phyloP scores from a whole-genome alignment of 2,113 vertebrate genomes.

The Antechinus flavipes region DNA sequence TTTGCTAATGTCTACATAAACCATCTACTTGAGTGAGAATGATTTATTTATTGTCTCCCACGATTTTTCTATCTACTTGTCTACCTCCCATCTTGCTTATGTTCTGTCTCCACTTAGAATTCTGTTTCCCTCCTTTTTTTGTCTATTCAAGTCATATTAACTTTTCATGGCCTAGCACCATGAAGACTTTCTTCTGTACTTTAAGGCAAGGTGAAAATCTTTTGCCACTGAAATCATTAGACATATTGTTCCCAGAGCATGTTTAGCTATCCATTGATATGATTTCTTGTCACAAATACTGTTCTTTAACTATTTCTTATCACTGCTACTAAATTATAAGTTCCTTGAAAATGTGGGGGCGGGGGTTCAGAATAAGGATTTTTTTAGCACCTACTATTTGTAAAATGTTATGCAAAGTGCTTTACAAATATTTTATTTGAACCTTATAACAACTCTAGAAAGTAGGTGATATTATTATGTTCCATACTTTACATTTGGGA shows the following conservation, averaged over 20 bases:
- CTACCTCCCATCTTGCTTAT: rapidly evolving
- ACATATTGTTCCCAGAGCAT: neutral
- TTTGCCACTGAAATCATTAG: neutral
- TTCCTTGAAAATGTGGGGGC: neutral
- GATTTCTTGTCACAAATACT: neutral
- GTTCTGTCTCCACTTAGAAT: neutral
- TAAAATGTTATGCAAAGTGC: neutral
- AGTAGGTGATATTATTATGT: no score
- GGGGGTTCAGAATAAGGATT: neutral
- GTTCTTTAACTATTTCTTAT: neutral
- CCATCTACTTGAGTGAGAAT: neutral
- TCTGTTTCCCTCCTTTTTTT: rapidly evolving
- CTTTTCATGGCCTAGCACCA: no score
- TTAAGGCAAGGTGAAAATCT: neutral
- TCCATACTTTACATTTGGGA: no score
- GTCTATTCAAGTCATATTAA: neutral
- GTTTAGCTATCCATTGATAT: neutral
- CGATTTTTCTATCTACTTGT: neutral
- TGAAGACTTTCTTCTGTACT: neutral
- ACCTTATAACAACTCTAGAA: neutral
- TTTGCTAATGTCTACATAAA: neutral
- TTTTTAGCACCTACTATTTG: neutral
- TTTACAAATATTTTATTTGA: neutral
- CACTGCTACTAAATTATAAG: neutral
- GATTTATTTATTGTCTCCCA: neutral